phyloP scores from a whole-genome alignment of 2,113 vertebrate species.

The Zosterops lateralis region DNA sequence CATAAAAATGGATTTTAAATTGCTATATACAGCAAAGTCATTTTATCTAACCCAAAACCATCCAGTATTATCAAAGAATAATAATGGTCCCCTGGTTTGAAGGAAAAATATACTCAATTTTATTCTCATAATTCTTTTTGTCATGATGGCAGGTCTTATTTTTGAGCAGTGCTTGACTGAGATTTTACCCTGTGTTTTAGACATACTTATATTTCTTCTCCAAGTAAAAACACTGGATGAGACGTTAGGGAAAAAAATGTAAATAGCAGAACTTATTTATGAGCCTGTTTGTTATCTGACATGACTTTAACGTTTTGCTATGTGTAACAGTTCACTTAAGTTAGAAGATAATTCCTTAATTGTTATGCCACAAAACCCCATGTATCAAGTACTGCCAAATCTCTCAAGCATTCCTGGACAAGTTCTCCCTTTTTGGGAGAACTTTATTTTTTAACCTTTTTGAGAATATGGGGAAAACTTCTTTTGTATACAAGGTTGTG shows the following conservation, averaged over 20 bases:
- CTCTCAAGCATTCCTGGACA: background rate
- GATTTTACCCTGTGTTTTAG: background rate
- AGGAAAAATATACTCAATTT: background rate
- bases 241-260: background rate
- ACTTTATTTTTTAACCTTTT: background rate
- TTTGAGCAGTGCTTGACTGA: background rate
- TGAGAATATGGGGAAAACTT: background rate
- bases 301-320: background rate
- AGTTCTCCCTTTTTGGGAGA: background rate
- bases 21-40: background rate
- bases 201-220: background rate
- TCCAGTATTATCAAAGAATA: background rate
- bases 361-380: background rate
- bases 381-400: background rate
- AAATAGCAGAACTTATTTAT: background rate
- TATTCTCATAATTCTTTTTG: background rate
- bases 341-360: background rate
- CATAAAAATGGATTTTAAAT: slow-evolving; percentile 13
- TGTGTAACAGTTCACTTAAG: background rate
- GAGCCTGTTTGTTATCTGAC: background rate
- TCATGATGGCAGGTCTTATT: background rate
- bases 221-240: background rate
- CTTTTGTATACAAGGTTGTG: background rate
- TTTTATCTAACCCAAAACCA: background rate
- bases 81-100: background rate